Conservation (phyloP, 2,888 invertebrate genomes). For the Drosophila falleni region DNA sequence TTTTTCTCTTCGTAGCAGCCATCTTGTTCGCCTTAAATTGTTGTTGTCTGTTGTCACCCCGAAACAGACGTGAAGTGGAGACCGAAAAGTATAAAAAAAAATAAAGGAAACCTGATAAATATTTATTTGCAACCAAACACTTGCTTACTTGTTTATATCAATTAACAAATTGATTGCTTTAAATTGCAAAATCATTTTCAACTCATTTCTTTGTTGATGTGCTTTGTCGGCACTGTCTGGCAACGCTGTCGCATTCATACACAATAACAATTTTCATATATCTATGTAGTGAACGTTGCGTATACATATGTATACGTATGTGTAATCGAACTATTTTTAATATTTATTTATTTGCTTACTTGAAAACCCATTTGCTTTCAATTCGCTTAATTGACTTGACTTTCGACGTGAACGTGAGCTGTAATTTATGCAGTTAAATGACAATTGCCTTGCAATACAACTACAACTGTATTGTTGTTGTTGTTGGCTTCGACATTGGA, state of each 20-base stretch:
- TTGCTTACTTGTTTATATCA: conserved; percentile 19
- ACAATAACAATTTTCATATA: conserved; percentile 12
- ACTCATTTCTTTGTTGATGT: conserved; percentile 35
- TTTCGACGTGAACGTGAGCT: conserved; percentile 9
- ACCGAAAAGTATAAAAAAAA: conserved; percentile 23
- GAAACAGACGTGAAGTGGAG: conserved; percentile 34
- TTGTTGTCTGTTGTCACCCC: conserved; percentile 29
- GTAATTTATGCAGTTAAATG: conserved; percentile 29
- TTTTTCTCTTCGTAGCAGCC: conserved; percentile 59
- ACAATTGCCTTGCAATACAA: conserved; percentile 15
- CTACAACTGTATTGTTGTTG: conserved; percentile 6
- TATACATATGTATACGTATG: background rate
- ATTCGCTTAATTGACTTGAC: conserved; percentile 28
- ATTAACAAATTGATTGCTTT: conserved; percentile 31
- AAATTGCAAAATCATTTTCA: conserved; percentile 23
- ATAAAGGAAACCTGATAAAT: conserved; percentile 39
- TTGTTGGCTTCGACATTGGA: conserved; percentile 18
- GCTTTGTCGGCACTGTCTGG: conserved; percentile 31
- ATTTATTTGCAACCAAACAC: conserved; percentile 15
- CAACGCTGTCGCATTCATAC: conserved; percentile 31
- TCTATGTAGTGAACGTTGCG: background rate
- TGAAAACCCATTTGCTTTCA: conserved; percentile 24
- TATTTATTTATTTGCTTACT: conserved; percentile 21
- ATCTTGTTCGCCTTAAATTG: conserved; percentile 44
- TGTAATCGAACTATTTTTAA: conserved; percentile 12